phyloP scores from a whole-genome alignment of 2,888 invertebrate genomes.

The Hirtodrosophila cameraria region DNA sequence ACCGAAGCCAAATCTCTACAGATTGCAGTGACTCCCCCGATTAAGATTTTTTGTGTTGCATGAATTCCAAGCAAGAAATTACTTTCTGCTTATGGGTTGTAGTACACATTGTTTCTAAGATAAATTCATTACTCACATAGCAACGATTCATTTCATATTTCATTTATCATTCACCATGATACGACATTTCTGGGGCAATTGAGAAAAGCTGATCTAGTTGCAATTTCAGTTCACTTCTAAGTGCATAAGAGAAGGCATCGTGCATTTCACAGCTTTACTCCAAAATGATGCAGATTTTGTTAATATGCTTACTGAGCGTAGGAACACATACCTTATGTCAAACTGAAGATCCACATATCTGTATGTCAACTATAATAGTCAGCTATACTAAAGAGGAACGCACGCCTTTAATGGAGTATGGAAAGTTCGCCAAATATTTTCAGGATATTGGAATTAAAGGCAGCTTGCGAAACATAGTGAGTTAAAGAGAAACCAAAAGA shows the following conservation, averaged over 20 bases:
- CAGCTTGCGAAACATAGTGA: slow-evolving; percentile 24
- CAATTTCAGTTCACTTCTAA: slow-evolving; percentile 17
- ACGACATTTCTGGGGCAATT: too few species aligned
- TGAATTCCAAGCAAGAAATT: too few species aligned
- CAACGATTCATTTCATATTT: background rate
- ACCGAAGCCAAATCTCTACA: too few species aligned
- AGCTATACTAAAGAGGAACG: slow-evolving; percentile 15
- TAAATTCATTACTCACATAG: background rate
- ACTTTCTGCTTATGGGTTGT: too few species aligned
- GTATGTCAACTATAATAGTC: background rate
- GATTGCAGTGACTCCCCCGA: too few species aligned
- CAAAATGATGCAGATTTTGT: slow-evolving; percentile 19
- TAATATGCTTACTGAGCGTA: background rate
- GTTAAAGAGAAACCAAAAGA: background rate
- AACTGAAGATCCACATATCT: slow-evolving; percentile 18
- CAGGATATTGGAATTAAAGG: background rate
- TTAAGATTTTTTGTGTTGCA: too few species aligned
- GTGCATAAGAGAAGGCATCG: background rate
- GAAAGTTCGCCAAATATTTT: slow-evolving; percentile 5
- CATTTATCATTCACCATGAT: background rate
- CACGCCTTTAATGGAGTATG: slow-evolving; percentile 27
- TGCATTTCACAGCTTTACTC: too few species aligned
- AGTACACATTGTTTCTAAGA: too few species aligned
- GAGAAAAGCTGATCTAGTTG: background rate
- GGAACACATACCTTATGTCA: background rate